Conservation (phyloP, 2,113 vertebrate species). For the Prolemur simus region DNA sequence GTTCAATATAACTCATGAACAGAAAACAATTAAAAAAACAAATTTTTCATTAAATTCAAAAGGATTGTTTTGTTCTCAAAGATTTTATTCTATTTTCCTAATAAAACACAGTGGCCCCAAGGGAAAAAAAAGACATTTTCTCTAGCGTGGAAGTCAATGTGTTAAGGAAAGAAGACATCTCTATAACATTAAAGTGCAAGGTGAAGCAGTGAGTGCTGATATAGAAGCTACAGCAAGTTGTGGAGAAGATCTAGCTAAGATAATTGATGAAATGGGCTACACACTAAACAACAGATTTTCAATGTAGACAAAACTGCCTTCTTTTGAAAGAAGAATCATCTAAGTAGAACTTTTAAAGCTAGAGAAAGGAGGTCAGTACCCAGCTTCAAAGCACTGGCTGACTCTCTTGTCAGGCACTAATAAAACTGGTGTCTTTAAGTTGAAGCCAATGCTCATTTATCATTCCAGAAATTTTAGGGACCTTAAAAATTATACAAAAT, state of each 20-base stretch:
- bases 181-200: not conserved
- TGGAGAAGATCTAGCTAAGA: too few species aligned
- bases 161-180: not conserved
- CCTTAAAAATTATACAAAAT: not conserved
- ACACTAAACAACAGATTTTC: not conserved
- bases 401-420: not conserved
- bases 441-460: not conserved
- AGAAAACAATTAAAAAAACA: too few species aligned
- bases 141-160: too few species aligned
- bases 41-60: too few species aligned
- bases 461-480: not conserved
- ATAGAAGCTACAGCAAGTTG: not conserved
- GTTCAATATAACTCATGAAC: too few species aligned
- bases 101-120: too few species aligned
- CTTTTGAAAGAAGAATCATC: not conserved
- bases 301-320: not conserved
- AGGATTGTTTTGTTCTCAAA: too few species aligned
- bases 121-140: too few species aligned
- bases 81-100: too few species aligned
- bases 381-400: not conserved
- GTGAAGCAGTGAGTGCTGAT: not conserved
- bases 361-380: not conserved
- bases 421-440: not conserved
- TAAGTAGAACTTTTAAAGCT: not conserved
- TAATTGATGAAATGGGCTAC: not conserved